These are phyloP conservation scores for Sturnira hondurensis DNA, from an alignment of 2,113 vertebrate species.

Conservation along the genomic window DNA sequence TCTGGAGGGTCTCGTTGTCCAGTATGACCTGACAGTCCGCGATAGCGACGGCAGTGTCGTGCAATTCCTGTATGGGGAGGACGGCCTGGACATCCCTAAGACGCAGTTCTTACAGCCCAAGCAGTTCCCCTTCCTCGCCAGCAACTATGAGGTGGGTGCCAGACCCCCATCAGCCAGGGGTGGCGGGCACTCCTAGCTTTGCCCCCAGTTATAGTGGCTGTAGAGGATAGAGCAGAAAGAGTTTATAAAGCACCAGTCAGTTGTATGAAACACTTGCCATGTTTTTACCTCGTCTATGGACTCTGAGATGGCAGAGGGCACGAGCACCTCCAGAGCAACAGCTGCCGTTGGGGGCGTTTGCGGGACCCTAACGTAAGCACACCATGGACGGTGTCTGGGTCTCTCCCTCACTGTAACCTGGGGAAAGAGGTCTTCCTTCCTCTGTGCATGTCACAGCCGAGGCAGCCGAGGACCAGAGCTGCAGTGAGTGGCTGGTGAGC, in stretches of 20 bases:
- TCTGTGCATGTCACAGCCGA: background rate
- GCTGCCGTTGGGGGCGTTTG: rapidly evolving
- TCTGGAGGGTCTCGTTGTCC: constrained; percentile 95
- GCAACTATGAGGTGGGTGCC: constrained; percentile 91
- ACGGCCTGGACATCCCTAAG: constrained; percentile 95
- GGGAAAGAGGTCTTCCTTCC: background rate
- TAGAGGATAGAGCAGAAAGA: background rate
- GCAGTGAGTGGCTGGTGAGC: too few species aligned
- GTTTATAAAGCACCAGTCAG: background rate
- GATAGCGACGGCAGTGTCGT: constrained; percentile 97
- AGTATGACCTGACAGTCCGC: constrained; percentile 95
- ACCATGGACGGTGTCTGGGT: rapidly evolving
- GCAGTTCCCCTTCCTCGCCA: constrained; percentile 94
- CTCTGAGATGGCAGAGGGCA: background rate
- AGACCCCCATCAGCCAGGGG: rapidly evolving
- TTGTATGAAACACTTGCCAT: background rate
- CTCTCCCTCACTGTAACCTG: background rate
- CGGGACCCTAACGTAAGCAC: rapidly evolving
- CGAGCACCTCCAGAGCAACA: rapidly evolving
- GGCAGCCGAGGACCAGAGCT: too few species aligned
- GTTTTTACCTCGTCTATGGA: background rate
- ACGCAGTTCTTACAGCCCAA: constrained; percentile 91
- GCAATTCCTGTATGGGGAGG: constrained; percentile 98
- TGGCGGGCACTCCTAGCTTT: background rate
- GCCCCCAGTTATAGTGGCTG: rapidly evolving